Evolutionary conservation across 2,113 vertebrate species (phyloP), one percentile per base, ranked within the genome.

Genomic region (Muntiacus muntjak): DNA sequence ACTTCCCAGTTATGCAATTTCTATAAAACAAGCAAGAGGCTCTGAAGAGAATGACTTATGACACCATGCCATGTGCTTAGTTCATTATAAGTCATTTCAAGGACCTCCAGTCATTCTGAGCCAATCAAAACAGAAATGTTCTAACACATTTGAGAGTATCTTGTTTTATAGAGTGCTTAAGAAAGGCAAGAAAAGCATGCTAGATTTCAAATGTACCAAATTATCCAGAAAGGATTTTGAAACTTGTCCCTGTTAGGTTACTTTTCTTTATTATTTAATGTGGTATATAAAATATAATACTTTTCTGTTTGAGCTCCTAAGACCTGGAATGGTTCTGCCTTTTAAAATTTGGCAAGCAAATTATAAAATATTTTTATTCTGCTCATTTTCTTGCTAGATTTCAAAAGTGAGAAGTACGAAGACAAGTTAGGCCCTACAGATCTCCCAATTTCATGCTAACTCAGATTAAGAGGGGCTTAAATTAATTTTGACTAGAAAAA

Each of bases 211-310:
- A 96, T 95, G 97, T 98, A 96, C 97, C 79, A 0, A 92, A 85
- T 98, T 97, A 94, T 94, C 98, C 98, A 93, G 89, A 95, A 98
- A 93, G 87, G 97, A 98, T 98, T 98, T 97, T 97, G 98, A 97
- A 97, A 50, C 97, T 95, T 93, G 43, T 97, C 96, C 81, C 97
- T 98, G 97, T 97, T 98, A 98, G 98, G 86, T 97, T 97, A 97
- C 62, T 96, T 98, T 97, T 98, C 47, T 33, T 98, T 98, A 97
- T 98, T 98, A 97, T 96, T 98, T 98, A 96, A 98, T 74, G 0
- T 40, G 62, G 93, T 98, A 58, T 82, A 98, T 94, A 93, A 97
- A 97, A 94, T 95, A 90, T 47, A 91, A 62, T 50, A 43, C 25
- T 94, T 87, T 95, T 95, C 79, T 85, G 6, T 89, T 79, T 91